Evolutionary conservation across 2,113 vertebrate species (phyloP).

Genomic region (Bagarius yarrelli): DNA sequence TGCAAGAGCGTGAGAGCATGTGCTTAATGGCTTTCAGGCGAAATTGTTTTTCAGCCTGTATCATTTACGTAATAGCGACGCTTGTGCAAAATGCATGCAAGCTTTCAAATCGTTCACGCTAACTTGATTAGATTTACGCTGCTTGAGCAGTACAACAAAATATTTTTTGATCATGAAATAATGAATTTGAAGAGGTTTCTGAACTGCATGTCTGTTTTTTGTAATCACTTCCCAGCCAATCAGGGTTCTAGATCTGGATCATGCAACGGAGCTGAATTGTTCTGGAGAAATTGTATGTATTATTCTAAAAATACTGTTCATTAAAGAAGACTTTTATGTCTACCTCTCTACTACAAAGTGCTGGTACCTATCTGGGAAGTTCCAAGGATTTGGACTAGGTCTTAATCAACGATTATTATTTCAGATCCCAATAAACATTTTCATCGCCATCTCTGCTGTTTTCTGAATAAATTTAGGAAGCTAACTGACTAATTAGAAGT

Average conservation of each 20-base stretch:
- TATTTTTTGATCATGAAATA: neutral
- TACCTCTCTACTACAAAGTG: neutral
- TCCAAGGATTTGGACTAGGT: neutral
- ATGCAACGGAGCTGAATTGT: neutral
- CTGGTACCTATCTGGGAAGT: neutral
- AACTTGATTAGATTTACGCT: neutral
- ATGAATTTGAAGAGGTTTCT: neutral
- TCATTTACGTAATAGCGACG: neutral
- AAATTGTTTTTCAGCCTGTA: neutral
- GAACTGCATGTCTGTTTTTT: neutral
- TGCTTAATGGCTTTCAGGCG: neutral
- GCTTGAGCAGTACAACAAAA: neutral
- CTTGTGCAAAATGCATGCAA: neutral
- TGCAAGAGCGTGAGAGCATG: neutral
- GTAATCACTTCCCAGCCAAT: neutral
- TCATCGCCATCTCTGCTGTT: too few species aligned
- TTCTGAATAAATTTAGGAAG: too few species aligned
- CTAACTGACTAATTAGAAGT: too few species aligned
- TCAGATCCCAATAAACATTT: neutral
- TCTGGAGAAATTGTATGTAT: neutral
- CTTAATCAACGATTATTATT: neutral
- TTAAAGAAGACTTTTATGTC: neutral
- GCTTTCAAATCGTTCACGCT: neutral
- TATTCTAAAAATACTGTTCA: neutral
- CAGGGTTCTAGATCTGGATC: neutral